Evolutionary conservation across 2,888 invertebrate genomes (phyloP).

Genomic region (Lithosia quadra): DNA sequence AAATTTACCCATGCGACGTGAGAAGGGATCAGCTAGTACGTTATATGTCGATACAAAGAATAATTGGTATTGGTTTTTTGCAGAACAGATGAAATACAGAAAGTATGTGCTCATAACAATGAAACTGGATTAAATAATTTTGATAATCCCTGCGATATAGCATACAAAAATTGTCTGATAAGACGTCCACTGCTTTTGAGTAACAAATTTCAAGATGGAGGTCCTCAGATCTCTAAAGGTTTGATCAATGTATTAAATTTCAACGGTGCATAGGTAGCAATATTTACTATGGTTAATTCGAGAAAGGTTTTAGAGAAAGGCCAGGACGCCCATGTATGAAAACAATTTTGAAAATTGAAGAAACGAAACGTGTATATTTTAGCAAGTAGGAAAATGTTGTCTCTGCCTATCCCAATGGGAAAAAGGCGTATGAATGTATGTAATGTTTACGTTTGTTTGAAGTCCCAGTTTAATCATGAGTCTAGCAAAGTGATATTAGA

Average conservation of each 20-base stretch:
- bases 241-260: not conserved
- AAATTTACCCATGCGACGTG: too few relatives aligned
- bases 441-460: too few relatives aligned
- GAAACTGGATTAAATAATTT: constrained; percentile 8
- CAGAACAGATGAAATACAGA: not conserved
- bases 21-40: not conserved
- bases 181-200: constrained; percentile 1
- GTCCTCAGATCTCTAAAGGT: not conserved
- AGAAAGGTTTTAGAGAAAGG: too few relatives aligned
- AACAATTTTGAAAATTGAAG: too few relatives aligned
- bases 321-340: too few relatives aligned
- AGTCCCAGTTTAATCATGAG: not conserved
- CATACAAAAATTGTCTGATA: constrained; percentile 6
- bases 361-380: too few relatives aligned
- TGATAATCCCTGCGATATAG: constrained; percentile 10
- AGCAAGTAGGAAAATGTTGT: too few relatives aligned
- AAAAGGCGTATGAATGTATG: too few relatives aligned
- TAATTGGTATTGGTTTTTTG: not conserved
- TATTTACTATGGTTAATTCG: too few relatives aligned
- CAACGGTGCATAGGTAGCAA: too few relatives aligned
- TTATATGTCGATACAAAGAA: not conserved
- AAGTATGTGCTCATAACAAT: constrained; percentile 13
- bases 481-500: too few relatives aligned
- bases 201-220: not conserved
- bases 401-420: too few relatives aligned